phyloP scores from a whole-genome alignment of 2,797 vertebrate genomes.

The Morelia viridis region DNA sequence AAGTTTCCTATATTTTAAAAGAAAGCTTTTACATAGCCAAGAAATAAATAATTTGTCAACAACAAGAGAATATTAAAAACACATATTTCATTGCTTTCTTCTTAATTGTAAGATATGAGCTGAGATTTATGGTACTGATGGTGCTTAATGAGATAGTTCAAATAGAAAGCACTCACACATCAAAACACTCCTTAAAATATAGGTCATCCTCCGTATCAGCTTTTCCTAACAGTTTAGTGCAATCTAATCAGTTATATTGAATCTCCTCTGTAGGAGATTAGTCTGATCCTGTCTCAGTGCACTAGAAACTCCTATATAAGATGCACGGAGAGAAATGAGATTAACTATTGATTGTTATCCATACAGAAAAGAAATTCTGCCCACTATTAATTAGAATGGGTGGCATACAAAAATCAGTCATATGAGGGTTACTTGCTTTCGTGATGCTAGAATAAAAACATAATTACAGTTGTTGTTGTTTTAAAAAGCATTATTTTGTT shows the following conservation, averaged over 20 bases:
- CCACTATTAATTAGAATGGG: background rate
- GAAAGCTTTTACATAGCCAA: background rate
- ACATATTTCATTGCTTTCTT: background rate
- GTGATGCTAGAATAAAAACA: background rate
- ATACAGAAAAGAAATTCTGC: background rate
- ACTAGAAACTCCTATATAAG: conserved; percentile 5
- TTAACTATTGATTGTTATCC: background rate
- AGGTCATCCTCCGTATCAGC: conserved; percentile 45
- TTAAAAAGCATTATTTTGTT: background rate
- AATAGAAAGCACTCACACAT: conserved; percentile 3
- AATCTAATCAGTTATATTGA: conserved; percentile 36
- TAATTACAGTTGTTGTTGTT: background rate
- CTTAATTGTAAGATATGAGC: conserved; percentile 32
- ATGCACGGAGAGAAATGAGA: background rate
- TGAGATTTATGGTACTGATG: conserved; percentile 46
- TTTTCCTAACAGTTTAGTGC: conserved; percentile 45
- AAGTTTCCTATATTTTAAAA: background rate
- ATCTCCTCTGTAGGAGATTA: conserved; percentile 37
- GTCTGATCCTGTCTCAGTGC: conserved; percentile 5
- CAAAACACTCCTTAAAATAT: conserved; percentile 54
- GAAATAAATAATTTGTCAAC: background rate
- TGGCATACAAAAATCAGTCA: background rate
- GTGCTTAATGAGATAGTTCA: conserved; percentile 45
- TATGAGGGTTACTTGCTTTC: background rate
- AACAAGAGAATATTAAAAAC: background rate